phyloP scores from a whole-genome alignment of 2,888 invertebrate genomes.

The Hirtodrosophila histrioides region DNA sequence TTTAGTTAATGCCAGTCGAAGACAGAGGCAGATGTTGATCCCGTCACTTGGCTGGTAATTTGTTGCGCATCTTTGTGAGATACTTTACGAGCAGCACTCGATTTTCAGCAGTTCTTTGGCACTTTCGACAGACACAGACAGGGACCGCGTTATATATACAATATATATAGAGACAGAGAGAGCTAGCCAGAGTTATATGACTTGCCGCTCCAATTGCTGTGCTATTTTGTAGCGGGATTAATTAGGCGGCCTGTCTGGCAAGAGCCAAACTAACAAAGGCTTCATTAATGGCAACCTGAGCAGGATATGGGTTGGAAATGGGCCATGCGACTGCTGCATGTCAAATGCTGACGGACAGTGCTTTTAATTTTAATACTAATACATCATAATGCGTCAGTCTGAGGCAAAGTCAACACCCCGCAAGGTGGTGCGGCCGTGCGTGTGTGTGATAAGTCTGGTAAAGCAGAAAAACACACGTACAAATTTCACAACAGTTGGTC shows the following conservation, averaged over 20 bases:
- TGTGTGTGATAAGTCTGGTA: slow-evolving; percentile 75
- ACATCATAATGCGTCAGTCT: slow-evolving; percentile 78
- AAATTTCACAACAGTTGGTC: slow-evolving; percentile 72
- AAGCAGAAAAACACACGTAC: slow-evolving; percentile 69
- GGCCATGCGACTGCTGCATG: slow-evolving; percentile 30
- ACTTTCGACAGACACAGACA: background rate
- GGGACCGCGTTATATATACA: background rate
- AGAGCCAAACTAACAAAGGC: slow-evolving; percentile 49
- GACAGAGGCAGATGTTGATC: slow-evolving; percentile 48
- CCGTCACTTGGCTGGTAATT: slow-evolving; percentile 21
- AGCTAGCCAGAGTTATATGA: too few relatives aligned
- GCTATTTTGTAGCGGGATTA: slow-evolving; percentile 49
- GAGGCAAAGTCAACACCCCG: slow-evolving; percentile 55
- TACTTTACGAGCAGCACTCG: background rate
- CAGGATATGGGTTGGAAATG: slow-evolving; percentile 3
- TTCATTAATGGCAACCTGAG: slow-evolving; percentile 68
- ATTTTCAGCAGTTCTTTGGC: background rate
- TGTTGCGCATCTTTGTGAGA: slow-evolving; percentile 33
- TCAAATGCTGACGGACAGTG: slow-evolving; percentile 62
- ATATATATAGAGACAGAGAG: too few relatives aligned
- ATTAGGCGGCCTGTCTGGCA: slow-evolving; percentile 40
- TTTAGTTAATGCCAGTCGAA: slow-evolving; percentile 76
- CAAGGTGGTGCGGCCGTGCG: slow-evolving; percentile 69
- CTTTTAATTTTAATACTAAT: slow-evolving; percentile 83
- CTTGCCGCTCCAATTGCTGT: slow-evolving; percentile 10